phyloP scores from a whole-genome alignment of 2,797 vertebrate species.

The Macroramphosus scolopax region DNA sequence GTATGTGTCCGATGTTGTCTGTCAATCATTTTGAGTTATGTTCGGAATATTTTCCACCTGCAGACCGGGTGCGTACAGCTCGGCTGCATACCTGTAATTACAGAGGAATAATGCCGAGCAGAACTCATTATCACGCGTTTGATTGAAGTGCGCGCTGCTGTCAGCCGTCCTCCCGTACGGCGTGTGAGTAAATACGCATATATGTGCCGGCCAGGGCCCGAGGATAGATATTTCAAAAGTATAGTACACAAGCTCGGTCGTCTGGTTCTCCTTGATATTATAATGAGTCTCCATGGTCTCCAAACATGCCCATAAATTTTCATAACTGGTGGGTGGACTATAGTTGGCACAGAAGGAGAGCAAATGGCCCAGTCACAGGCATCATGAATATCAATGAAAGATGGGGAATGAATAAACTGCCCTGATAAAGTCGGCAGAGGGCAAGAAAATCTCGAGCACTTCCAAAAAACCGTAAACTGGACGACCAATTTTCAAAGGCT shows the following conservation, averaged over 20 bases:
- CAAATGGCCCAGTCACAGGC: constrained; percentile 58
- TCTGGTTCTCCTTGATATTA: constrained; percentile 48
- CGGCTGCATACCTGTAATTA: constrained; percentile 49
- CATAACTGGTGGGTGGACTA: constrained; percentile 57
- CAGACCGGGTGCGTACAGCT: no score
- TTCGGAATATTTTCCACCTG: no score
- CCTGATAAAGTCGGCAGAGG: no score
- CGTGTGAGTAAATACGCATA: no score
- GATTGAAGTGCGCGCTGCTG: constrained; percentile 22
- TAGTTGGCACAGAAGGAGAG: constrained; percentile 46
- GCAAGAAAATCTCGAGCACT: constrained; percentile 22
- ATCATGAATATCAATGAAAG: constrained; percentile 58
- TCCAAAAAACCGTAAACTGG: constrained; percentile 29
- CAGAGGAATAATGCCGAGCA: constrained; percentile 13
- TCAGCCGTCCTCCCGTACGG: constrained; percentile 16
- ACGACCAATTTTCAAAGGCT: constrained; percentile 18
- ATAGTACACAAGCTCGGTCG: constrained; percentile 24
- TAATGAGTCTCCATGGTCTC: constrained; percentile 55
- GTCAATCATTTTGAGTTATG: no score
- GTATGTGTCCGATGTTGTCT: no score
- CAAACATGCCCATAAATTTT: constrained; percentile 64
- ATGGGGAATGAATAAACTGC: constrained; percentile 33
- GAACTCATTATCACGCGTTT: constrained; percentile 31
- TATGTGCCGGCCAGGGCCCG: no score
- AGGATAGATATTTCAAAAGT: constrained; percentile 41